These are phyloP conservation scores for Morone chrysops DNA, from an alignment of 2,113 vertebrate species.

Conservation along the genomic window DNA sequence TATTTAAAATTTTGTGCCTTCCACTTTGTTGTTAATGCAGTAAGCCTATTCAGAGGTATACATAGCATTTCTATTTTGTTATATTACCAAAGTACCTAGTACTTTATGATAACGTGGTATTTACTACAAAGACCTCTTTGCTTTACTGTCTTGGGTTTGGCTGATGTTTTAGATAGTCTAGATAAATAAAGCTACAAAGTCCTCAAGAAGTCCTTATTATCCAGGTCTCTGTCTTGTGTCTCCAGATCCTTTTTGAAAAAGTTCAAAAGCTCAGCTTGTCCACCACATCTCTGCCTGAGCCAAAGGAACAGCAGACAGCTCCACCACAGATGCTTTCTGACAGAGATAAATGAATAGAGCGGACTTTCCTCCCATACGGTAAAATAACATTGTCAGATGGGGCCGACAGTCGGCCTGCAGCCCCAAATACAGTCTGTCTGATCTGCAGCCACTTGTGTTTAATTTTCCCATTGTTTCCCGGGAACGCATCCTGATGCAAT, in stretches of 20 bases:
- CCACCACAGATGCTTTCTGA: neutral
- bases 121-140: neutral
- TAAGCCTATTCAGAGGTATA: too few relatives aligned
- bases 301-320: neutral
- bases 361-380: neutral
- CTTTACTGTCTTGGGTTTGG: neutral
- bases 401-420: neutral
- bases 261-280: neutral
- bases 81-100: too few relatives aligned
- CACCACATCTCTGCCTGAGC: neutral
- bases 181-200: neutral
- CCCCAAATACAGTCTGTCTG: slow-evolving; percentile 8
- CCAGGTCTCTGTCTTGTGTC: neutral
- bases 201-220: neutral
- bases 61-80: too few relatives aligned
- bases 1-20: too few relatives aligned
- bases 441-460: slow-evolving; percentile 26
- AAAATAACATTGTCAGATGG: slow-evolving; percentile 10
- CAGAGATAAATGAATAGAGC: slow-evolving; percentile 26
- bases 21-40: too few relatives aligned
- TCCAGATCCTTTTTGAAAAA: neutral
- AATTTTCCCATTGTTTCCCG: slow-evolving; percentile 6
- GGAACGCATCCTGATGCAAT: slow-evolving; percentile 27
- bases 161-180: neutral
- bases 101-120: neutral